Conservation (phyloP, 1,140 invertebrate species). For the Amyelois transitella region DNA sequence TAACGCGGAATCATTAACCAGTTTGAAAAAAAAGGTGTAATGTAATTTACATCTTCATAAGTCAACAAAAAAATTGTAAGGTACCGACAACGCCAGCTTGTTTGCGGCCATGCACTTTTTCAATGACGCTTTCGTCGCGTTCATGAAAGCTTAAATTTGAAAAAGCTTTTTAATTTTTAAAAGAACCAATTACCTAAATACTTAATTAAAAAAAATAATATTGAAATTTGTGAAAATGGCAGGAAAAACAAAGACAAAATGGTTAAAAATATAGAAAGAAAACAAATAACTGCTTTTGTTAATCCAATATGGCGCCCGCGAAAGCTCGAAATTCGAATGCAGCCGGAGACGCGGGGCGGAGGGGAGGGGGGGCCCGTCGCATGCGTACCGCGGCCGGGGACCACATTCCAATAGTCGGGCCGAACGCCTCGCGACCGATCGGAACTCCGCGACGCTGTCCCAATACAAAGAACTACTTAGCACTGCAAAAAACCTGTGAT, state of each 20-base stretch:
- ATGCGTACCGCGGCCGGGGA: conserved; percentile 51
- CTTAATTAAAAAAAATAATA: not conserved
- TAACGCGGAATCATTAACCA: not conserved
- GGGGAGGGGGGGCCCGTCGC: conserved; percentile 37
- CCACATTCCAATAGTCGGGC: conserved; percentile 67
- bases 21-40: not conserved
- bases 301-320: conserved; percentile 4
- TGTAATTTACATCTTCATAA: conserved; percentile 1
- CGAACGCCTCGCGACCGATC: conserved; percentile 45
- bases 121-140: conserved; percentile 20
- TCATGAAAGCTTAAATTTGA: conserved; percentile 10
- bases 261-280: not conserved
- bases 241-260: not conserved
- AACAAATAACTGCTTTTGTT: conserved; percentile 18
- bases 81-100: conserved; percentile 2
- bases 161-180: not conserved
- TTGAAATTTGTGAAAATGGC: not conserved
- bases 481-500: conserved; percentile 73
- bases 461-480: conserved; percentile 71
- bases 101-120: conserved; percentile 13
- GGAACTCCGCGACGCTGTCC: conserved; percentile 48
- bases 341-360: conserved; percentile 23
- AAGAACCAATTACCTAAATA: not conserved
- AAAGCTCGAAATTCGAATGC: conserved; percentile 55
- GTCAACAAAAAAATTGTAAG: conserved; percentile 1